A percentile compares a stretch with the other conserved stretches of the same genome.
Evolutionary conservation across 2,797 vertebrate species (phyloP).

Genomic region (Trematomus bernacchii): DNA sequence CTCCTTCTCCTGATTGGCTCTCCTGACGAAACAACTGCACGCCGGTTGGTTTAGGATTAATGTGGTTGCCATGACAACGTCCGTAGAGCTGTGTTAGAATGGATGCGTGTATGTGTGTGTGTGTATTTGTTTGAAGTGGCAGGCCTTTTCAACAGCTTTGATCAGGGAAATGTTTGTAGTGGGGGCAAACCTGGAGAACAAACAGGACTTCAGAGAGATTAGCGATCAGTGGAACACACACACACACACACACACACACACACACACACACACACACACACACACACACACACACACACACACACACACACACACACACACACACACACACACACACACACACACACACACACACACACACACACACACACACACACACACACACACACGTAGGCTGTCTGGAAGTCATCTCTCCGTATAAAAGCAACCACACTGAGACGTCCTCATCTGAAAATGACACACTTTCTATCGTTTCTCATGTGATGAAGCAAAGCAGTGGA

Average conservation of each 20-base stretch:
- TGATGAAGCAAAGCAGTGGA: slow-evolving; percentile 28
- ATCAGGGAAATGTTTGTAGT: slow-evolving; percentile 89
- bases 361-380: slow-evolving; percentile 1
- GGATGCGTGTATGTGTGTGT: slow-evolving; percentile 44
- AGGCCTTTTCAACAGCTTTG: slow-evolving; percentile 86
- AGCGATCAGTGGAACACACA: slow-evolving; percentile 77
- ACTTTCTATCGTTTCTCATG: slow-evolving; percentile 18
- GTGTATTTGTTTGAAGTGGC: slow-evolving; percentile 84
- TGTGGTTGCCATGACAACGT: slow-evolving; percentile 83
- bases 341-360: slow-evolving; percentile 22
- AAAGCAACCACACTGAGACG: slow-evolving; percentile 43
- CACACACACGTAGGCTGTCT: slow-evolving; percentile 9
- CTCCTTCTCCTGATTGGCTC: slow-evolving; percentile 68
- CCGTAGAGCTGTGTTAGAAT: slow-evolving; percentile 66
- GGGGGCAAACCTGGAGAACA: slow-evolving; percentile 87
- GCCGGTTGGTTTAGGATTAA: slow-evolving; percentile 75
- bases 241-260: too few species aligned
- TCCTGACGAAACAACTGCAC: slow-evolving; percentile 69
- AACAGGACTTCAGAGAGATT: slow-evolving; percentile 89
- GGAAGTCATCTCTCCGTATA: slow-evolving; percentile 57
- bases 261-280: slow-evolving; percentile 45
- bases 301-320: slow-evolving; percentile 27
- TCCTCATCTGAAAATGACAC: slow-evolving; percentile 46
- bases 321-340: slow-evolving; percentile 23
- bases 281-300: slow-evolving; percentile 3